Conservation (phyloP, 2,797 vertebrate species). For the Pipistrellus kuhlii region DNA sequence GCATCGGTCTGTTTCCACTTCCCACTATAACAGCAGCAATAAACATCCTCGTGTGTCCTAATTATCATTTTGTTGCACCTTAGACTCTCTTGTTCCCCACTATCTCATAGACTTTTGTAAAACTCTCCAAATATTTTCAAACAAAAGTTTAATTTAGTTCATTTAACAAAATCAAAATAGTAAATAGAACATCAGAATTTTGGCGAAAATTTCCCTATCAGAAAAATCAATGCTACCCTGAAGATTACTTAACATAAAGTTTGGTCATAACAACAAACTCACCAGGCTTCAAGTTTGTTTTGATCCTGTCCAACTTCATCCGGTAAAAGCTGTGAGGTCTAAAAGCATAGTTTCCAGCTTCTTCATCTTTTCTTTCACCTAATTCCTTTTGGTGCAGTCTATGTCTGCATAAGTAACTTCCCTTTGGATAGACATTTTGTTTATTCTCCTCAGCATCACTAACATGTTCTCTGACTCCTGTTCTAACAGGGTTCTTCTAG, state of each 20-base stretch:
- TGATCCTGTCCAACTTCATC: background rate
- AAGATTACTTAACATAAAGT: background rate
- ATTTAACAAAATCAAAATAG: background rate
- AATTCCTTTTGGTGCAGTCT: background rate
- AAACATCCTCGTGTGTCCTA: background rate
- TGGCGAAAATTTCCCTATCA: background rate
- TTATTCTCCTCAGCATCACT: background rate
- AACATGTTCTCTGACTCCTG: background rate
- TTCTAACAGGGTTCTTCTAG: background rate
- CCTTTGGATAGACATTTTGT: background rate
- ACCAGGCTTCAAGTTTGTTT: background rate
- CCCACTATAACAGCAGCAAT: background rate
- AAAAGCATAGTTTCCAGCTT: background rate
- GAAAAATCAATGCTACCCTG: background rate
- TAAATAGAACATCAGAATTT: background rate
- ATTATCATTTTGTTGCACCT: background rate
- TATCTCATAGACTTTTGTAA: background rate
- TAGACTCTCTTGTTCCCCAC: fast-evolving
- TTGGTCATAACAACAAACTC: background rate
- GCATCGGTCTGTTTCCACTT: no score
- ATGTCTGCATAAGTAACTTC: background rate
- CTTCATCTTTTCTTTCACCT: background rate
- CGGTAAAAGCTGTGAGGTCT: background rate
- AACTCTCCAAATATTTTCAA: background rate
- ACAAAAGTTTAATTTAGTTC: background rate